Evolutionary conservation across 2,113 vertebrate species (phyloP).

Genomic region (Colossoma macropomum): DNA sequence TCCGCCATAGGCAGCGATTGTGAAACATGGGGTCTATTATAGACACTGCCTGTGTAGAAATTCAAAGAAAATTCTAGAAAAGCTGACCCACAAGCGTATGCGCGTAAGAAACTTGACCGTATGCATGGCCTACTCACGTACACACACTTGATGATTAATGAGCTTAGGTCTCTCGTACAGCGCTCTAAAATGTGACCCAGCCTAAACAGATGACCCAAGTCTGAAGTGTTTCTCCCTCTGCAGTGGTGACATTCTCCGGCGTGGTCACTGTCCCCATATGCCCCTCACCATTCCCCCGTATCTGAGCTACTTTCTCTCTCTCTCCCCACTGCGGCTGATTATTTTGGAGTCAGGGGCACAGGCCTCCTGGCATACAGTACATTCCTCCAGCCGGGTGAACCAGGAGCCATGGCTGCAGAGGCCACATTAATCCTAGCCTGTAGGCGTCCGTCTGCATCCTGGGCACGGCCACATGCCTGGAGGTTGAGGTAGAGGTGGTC

Average conservation of each 20-base stretch:
- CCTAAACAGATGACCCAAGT: conserved; percentile 3
- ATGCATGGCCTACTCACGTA: conserved; percentile 22
- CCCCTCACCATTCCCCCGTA: neutral
- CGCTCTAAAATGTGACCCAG: conserved; percentile 16
- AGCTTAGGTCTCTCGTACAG: conserved; percentile 1
- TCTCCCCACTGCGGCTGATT: conserved; percentile 33
- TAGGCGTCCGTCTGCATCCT: conserved; percentile 31
- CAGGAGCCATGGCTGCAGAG: conserved; percentile 57
- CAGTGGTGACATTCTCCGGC: neutral
- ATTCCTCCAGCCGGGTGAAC: conserved; percentile 60
- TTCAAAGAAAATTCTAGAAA: neutral
- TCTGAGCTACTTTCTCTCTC: conserved; percentile 4
- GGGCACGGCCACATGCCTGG: conserved; percentile 29
- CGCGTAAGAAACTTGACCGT: neutral
- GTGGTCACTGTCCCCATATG: neutral
- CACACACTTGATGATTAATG: conserved; percentile 7
- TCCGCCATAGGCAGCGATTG: neutral
- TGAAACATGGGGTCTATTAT: conserved; percentile 13
- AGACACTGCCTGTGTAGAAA: neutral
- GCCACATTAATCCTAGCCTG: conserved; percentile 54
- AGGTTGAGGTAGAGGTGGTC: neutral
- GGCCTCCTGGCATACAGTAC: conserved; percentile 65
- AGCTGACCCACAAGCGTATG: neutral
- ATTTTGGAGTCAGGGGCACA: conserved; percentile 59
- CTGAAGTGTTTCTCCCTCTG: neutral